These are phyloP conservation scores for Aphelocoma californica DNA, from an alignment of 2,797 vertebrate genomes.

Conservation along the genomic window DNA sequence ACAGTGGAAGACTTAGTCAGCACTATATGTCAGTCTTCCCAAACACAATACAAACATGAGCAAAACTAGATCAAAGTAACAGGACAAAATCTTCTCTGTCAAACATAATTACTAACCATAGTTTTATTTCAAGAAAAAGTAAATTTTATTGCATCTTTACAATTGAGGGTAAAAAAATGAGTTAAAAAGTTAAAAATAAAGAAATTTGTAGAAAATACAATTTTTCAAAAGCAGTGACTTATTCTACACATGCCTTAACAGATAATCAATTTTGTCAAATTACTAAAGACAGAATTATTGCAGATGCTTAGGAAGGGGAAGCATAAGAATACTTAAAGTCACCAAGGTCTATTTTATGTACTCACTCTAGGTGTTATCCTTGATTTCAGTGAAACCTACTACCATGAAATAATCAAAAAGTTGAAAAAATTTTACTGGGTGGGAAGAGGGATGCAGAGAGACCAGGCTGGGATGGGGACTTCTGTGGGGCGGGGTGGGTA, in stretches of 20 bases:
- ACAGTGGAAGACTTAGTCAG: not conserved
- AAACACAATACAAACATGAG: not conserved
- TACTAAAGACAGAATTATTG: not conserved
- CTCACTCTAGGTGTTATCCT: not conserved
- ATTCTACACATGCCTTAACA: not conserved
- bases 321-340: not conserved
- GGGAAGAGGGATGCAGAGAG: not conserved
- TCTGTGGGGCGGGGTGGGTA: rapidly evolving
- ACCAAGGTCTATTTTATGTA: not conserved
- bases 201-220: not conserved
- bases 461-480: not conserved
- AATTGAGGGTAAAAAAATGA: not conserved
- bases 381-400: not conserved
- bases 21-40: not conserved
- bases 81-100: not conserved
- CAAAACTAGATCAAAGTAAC: not conserved
- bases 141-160: not conserved
- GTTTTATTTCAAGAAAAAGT: not conserved
- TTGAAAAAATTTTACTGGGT: not conserved
- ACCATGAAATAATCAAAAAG: not conserved
- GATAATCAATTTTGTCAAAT: not conserved
- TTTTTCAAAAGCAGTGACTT: not conserved
- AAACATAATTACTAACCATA: not conserved
- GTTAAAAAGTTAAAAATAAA: not conserved
- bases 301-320: not conserved